These are phyloP conservation scores for Fragum whitleyi DNA, from an alignment of 2,888 invertebrate species.

Conservation along the genomic window DNA sequence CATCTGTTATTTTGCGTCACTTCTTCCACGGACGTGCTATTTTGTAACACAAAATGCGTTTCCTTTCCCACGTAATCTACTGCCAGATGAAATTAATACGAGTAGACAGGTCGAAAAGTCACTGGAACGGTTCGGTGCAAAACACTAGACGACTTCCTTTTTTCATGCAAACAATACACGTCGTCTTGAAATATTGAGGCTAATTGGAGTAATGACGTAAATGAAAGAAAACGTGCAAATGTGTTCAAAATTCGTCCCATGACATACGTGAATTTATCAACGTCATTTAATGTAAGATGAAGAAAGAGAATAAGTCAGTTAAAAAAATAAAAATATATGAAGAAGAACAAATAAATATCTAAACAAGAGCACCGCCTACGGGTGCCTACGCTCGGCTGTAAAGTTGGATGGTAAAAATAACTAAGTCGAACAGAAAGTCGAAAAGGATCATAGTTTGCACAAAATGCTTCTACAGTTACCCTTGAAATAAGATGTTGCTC, in stretches of 20 bases:
- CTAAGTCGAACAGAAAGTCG: no score
- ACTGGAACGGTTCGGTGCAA: constrained; percentile 17
- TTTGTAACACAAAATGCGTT: constrained; percentile 1
- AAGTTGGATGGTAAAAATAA: no score
- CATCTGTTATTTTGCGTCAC: neutral
- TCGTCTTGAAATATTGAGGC: neutral
- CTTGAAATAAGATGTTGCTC: no score
- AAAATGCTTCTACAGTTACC: no score
- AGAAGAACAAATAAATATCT: no score
- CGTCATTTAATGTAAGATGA: no score
- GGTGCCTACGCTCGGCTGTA: no score
- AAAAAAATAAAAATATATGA: no score
- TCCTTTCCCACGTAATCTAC: neutral
- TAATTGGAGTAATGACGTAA: neutral
- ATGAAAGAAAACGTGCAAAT: neutral
- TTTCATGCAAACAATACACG: constrained; percentile 12
- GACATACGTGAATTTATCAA: no score
- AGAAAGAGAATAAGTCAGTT: no score
- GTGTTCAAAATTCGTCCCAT: neutral
- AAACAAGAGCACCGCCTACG: no score
- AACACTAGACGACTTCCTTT: neutral
- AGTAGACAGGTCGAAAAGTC: constrained; percentile 12
- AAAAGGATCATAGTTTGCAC: no score
- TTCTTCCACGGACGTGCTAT: neutral
- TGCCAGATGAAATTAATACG: neutral